A percentile compares a stretch with the other conserved stretches of the same genome.
Evolutionary conservation across 2,888 invertebrate species (phyloP).

Genomic region (Seira sanloemensis): DNA sequence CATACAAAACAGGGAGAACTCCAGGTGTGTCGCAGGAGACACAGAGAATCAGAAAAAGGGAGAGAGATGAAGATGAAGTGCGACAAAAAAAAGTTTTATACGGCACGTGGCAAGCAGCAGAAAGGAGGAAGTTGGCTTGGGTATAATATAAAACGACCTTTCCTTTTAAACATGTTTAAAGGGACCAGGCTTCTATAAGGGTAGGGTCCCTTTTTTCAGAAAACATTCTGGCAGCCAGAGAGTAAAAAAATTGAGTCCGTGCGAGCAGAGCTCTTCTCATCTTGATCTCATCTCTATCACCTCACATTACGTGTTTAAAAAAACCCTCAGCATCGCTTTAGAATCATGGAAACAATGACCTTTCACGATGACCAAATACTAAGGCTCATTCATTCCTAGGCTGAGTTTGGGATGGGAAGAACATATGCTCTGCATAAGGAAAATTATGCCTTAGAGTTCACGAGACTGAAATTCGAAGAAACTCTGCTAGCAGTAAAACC

Average conservation of each 20-base stretch:
- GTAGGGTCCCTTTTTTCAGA: not conserved
- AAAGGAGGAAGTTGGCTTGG: constrained; percentile 24
- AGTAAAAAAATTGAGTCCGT: not conserved
- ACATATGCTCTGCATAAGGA: too few species aligned
- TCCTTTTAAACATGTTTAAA: not conserved
- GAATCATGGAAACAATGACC: too few species aligned
- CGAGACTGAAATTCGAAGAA: too few species aligned
- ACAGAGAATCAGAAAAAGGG: constrained; percentile 19
- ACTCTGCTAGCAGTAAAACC: too few species aligned
- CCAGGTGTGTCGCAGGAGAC: not conserved
- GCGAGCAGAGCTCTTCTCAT: not conserved
- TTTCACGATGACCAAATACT: too few species aligned
- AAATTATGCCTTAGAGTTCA: too few species aligned
- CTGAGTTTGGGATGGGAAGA: too few species aligned
- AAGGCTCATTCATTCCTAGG: too few species aligned
- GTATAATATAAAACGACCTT: constrained; percentile 21
- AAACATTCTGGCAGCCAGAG: not conserved
- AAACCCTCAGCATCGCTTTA: too few species aligned
- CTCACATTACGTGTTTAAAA: too few species aligned
- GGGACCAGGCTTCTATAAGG: not conserved
- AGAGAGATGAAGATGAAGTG: constrained; percentile 29
- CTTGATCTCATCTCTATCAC: too few species aligned
- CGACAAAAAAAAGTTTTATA: constrained; percentile 33
- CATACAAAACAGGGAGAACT: not conserved
- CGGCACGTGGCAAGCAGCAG: constrained; percentile 46